Conservation (phyloP, 2,888 invertebrate species). For the Zeuzera pyrina region DNA sequence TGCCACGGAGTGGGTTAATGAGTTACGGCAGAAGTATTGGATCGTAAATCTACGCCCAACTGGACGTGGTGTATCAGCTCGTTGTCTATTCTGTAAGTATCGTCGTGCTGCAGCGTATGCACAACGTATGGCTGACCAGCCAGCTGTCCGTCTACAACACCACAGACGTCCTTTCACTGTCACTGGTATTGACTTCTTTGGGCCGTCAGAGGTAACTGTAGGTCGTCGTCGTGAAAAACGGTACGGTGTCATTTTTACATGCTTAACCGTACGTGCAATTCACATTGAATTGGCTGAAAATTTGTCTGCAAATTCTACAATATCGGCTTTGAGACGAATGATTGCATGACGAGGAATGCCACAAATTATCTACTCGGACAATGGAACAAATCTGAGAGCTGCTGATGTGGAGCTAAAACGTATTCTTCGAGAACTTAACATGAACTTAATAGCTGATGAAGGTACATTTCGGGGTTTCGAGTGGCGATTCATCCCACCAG, state of each 20-base stretch:
- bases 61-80: slow-evolving; percentile 1
- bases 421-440: not conserved
- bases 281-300: slow-evolving; percentile 3
- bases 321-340: slow-evolving; percentile 7
- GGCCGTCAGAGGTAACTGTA: slow-evolving; percentile 3
- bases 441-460: not conserved
- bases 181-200: slow-evolving; percentile 4
- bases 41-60: slow-evolving; percentile 4
- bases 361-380: slow-evolving; percentile 1
- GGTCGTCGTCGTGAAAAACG: slow-evolving; percentile 3
- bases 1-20: too few relatives aligned
- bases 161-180: slow-evolving; percentile 6
- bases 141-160: slow-evolving; percentile 11
- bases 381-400: too few relatives aligned
- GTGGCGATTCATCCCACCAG: slow-evolving; percentile 1
- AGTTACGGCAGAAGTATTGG: slow-evolving; percentile 8
- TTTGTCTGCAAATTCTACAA: slow-evolving; percentile 4
- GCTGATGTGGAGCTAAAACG: not conserved
- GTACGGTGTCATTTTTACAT: slow-evolving; percentile 5
- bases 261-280: slow-evolving; percentile 2
- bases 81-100: slow-evolving; percentile 2
- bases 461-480: not conserved
- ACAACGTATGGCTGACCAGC: slow-evolving; percentile 11
- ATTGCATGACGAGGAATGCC: slow-evolving; percentile 6
- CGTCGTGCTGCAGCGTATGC: not conserved